A percentile compares a stretch with the other conserved stretches of the same genome.
These are phyloP conservation scores for Falco punctatus DNA, from an alignment of 2,113 vertebrate genomes.

Conservation along the genomic window DNA sequence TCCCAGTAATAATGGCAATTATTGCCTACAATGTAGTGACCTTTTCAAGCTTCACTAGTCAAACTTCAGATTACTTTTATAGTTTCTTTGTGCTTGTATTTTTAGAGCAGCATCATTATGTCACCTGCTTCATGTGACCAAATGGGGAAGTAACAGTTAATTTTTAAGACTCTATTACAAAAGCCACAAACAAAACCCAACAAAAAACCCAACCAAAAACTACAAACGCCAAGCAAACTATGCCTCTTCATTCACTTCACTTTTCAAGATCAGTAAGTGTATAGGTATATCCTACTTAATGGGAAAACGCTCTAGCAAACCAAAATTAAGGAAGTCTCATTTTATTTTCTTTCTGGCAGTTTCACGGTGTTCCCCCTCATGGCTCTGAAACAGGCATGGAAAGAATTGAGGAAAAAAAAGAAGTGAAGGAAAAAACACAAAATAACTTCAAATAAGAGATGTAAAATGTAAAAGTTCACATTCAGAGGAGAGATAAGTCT, in stretches of 20 bases:
- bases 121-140: background rate
- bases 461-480: background rate
- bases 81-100: background rate
- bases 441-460: background rate
- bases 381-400: background rate
- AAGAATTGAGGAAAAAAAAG: background rate
- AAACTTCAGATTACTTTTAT: background rate
- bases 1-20: background rate
- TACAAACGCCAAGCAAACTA: background rate
- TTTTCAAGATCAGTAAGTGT: background rate
- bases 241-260: background rate
- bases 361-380: background rate
- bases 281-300: background rate
- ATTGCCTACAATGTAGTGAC: background rate
- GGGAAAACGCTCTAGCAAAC: background rate
- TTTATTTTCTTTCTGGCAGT: background rate
- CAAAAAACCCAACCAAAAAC: background rate
- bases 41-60: background rate
- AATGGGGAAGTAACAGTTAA: background rate
- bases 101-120: background rate
- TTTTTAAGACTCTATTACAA: background rate
- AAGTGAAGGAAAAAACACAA: background rate
- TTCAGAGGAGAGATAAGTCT: background rate
- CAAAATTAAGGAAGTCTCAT: background rate
- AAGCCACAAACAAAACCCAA: too few species aligned